Evolutionary conservation across 2,888 invertebrate species (phyloP), one percentile per base, ranked within the genome.

Genomic region (Nephrocerus scutellatus): DNA sequence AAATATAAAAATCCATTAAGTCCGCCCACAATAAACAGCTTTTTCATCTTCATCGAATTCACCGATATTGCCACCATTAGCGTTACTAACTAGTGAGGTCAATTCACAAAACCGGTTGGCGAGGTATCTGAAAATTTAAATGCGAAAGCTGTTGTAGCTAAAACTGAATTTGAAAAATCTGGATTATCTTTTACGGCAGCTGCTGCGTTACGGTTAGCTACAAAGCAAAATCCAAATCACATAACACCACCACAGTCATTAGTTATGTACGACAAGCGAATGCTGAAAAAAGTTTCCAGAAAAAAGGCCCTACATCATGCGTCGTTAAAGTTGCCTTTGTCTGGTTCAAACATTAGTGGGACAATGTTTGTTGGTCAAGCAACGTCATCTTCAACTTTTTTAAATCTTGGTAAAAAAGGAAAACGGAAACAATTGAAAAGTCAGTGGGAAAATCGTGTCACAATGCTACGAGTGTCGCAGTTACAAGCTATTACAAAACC

Each of bases 301-400:
- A 42, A 39, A 24, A 22, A 15, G 12, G 15, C 16, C 14, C 19
- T 5, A 8, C 18, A 23, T n/a, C n/a, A n/a, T n/a, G n/a, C n/a
- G n/a, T n/a, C n/a, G n/a, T n/a, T n/a, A n/a, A n/a, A n/a, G n/a
- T n/a, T n/a, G n/a, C n/a, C n/a, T n/a, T n/a, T 8, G 64, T 64
- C 54, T 72, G 72, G 29, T 15, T 22, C 5, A 13, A 14, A 25
- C n/a, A n/a, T n/a, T n/a, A n/a, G n/a, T n/a, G n/a, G n/a, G n/a
- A n/a, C 30, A 25, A 14, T 26, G 25, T 28, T 48, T 40, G 13
- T 22, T 24, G 35, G 33, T 38, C 34, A 43, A 41, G 20, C 10
- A 16, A 13, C 23, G 6, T 8, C 31, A 1, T 45, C 37, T 9
- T 28, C 39, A 5, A 56, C 52, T 34, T 14, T 36, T 3, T 22